These are phyloP conservation scores for Potorous gilbertii DNA, from an alignment of 2,797 vertebrate genomes.

Conservation along the genomic window DNA sequence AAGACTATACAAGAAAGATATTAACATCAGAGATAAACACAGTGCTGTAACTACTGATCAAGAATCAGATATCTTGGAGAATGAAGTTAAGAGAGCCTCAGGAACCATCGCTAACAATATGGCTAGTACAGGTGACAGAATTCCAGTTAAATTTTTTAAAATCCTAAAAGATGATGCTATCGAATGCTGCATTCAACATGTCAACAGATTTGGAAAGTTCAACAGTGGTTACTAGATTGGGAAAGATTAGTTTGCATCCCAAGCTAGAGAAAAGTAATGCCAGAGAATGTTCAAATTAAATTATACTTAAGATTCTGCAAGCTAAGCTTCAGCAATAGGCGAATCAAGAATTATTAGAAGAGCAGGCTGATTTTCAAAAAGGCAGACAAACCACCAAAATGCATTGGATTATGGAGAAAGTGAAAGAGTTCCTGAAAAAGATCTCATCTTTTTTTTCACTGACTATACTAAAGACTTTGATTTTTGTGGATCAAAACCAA, in stretches of 20 bases:
- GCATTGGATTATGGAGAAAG: background rate
- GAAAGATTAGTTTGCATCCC: background rate
- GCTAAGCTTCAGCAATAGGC: background rate
- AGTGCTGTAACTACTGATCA: background rate
- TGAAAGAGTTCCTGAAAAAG: background rate
- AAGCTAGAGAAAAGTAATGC: background rate
- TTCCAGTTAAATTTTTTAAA: background rate
- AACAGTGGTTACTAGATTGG: background rate
- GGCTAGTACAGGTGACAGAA: background rate
- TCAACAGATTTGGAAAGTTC: background rate
- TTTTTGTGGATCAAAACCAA: background rate
- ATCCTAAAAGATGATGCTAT: background rate
- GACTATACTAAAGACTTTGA: background rate
- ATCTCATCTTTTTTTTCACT: background rate
- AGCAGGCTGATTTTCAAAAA: background rate
- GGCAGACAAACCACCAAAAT: background rate
- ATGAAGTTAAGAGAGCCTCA: background rate
- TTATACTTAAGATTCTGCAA: background rate
- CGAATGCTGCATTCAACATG: background rate
- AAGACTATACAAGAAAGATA: background rate
- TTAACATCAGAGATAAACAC: background rate
- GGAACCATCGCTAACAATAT: background rate
- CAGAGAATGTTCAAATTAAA: background rate
- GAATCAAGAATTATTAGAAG: background rate
- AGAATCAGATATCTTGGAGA: background rate